phyloP scores from a whole-genome alignment of 2,888 invertebrate genomes.

The Lymantria dispar region DNA sequence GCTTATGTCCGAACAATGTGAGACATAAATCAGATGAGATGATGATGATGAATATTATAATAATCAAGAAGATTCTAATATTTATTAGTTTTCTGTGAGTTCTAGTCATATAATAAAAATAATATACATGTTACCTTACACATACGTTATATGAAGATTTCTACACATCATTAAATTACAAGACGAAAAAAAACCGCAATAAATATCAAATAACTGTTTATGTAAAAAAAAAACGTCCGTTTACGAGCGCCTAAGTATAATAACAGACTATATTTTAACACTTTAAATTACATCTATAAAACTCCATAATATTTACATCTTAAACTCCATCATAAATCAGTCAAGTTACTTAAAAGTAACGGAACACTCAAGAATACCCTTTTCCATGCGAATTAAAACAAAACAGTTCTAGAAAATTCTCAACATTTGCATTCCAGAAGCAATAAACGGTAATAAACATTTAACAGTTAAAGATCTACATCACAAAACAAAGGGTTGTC shows the following conservation, averaged over 20 bases:
- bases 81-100: no score
- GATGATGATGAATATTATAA: no score
- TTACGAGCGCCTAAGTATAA: conserved; percentile 11
- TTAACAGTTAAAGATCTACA: conserved; percentile 42
- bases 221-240: conserved; percentile 11
- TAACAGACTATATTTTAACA: conserved; percentile 16
- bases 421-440: conserved; percentile 42
- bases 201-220: conserved; percentile 7
- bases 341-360: conserved; percentile 10
- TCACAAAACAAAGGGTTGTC: conserved; percentile 59
- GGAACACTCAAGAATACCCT: conserved; percentile 16
- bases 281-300: conserved; percentile 28
- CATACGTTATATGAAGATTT: not conserved
- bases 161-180: conserved; percentile 22
- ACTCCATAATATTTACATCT: conserved; percentile 28
- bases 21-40: no score
- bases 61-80: no score
- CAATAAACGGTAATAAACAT: conserved; percentile 54
- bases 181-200: conserved; percentile 7
- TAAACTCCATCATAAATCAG: conserved; percentile 30
- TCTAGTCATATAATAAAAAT: no score
- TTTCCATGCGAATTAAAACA: conserved; percentile 15
- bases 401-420: conserved; percentile 30
- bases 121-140: no score
- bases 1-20: no score